phyloP scores from a whole-genome alignment of 2,888 invertebrate species.

The Temnothorax ravouxi region DNA sequence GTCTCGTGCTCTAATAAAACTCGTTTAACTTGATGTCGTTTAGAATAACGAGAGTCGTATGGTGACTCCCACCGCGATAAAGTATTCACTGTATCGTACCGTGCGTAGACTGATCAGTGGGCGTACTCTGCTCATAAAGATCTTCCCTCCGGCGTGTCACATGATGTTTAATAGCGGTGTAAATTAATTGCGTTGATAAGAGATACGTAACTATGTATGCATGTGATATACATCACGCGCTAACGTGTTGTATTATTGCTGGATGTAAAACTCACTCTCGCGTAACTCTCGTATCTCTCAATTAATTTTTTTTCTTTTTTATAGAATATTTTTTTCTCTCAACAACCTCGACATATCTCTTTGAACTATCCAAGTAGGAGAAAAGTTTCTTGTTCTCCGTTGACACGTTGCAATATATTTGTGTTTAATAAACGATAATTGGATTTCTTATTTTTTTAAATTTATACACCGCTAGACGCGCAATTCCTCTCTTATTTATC shows the following conservation, averaged over 20 bases:
- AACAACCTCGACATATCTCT: not conserved
- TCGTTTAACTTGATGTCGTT: no score
- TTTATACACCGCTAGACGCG: not conserved
- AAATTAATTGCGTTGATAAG: constrained; percentile 53
- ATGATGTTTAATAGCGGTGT: constrained; percentile 31
- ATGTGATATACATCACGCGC: constrained; percentile 6
- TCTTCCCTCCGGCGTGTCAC: constrained; percentile 26
- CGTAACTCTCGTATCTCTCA: no score
- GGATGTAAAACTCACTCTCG: constrained; percentile 2
- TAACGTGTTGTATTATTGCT: not conserved
- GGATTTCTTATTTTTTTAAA: not conserved
- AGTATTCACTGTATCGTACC: constrained; percentile 1
- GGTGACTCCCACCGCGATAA: not conserved
- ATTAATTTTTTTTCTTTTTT: not conserved
- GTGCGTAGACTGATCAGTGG: constrained; percentile 41
- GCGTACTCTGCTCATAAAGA: constrained; percentile 35
- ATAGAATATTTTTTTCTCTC: not conserved
- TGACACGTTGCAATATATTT: not conserved
- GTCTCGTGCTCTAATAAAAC: constrained; percentile 29
- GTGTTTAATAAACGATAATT: not conserved
- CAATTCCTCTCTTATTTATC: not conserved
- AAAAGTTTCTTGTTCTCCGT: not conserved
- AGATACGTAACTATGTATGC: constrained; percentile 14
- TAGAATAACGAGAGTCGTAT: not conserved
- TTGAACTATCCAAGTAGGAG: not conserved